Base-by-base conservation (phyloP, 2,888 invertebrate genomes). In the Amiota communis region DNA sequence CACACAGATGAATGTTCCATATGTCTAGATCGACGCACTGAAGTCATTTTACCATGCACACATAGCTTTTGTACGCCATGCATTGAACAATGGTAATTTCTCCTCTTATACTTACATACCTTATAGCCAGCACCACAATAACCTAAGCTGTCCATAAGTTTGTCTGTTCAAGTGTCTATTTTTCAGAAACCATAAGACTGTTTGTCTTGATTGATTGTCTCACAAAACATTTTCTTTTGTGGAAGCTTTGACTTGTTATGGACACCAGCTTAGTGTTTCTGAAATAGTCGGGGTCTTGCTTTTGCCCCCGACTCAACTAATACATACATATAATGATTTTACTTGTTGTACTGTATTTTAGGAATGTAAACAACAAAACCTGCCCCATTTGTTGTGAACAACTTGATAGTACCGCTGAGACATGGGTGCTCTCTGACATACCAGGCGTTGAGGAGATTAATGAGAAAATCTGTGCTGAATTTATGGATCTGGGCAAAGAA, bases 31-130 rank as follows among this genome's bases (percentile, higher is more conserved):
- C 89, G 93, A 72, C 92, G 92, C 82, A 93, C 93, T 0, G 93
- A 94, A 86, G 91, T 94, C 47, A 92, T 93, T 76, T 88, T 95
- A 76, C 93, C 93, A 2, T 95, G 95, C 87, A 90, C 93, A 1
- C 95, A 95, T 86, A 92, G 92, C 80, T 95, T 93, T 88, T 95
- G 95, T 86, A 90, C 92, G 75, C 91, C 91, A 70, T 95, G 95
- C 86, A 94, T 94, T 79, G 93, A 94, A 83, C 92, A 93, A 88
- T 95, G 95, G 95, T 93, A 88, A 86, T 72, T 56, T 6, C 36
- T 6, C n/a, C 11, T 15, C 8, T 12, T 56, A n/a, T 53, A 53
- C 53, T n/a, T n/a, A 15, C 6, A 12, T 15, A 1, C 13, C 4
- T 53, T 53, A 15, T 53, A 53, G 12, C 13, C 0, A 8, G 13